These are phyloP conservation scores for Ifrita kowaldi DNA, from an alignment of 2,113 vertebrate species.

Conservation along the genomic window DNA sequence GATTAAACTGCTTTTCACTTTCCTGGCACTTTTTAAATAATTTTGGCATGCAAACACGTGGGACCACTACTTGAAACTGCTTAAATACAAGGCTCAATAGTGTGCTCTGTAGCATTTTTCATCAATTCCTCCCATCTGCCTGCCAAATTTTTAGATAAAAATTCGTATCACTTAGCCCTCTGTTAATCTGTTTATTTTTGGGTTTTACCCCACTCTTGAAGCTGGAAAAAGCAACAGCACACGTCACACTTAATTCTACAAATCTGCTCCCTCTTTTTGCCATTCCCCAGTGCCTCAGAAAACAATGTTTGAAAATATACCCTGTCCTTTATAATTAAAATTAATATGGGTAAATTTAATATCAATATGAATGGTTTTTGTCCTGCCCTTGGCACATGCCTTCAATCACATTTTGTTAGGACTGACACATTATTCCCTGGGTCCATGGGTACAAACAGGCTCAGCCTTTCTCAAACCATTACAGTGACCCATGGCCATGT, in stretches of 20 bases:
- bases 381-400: background rate
- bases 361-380: background rate
- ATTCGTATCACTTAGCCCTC: background rate
- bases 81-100: background rate
- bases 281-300: background rate
- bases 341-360: background rate
- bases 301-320: background rate
- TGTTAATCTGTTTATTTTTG: background rate
- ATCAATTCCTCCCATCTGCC: background rate
- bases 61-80: background rate
- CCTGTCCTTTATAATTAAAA: background rate
- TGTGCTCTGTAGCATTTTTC: background rate
- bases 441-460: background rate
- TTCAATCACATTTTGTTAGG: background rate
- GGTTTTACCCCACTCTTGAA: accelerated
- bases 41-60: background rate
- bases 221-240: background rate
- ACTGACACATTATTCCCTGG: background rate
- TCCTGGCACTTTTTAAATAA: background rate
- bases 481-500: background rate
- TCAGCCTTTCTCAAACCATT: constrained; percentile 23
- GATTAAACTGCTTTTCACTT: background rate
- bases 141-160: background rate
- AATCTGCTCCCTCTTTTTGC: background rate
- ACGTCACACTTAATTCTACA: background rate